Conservation (phyloP, 2,797 vertebrate genomes). For the Myotis myotis region DNA sequence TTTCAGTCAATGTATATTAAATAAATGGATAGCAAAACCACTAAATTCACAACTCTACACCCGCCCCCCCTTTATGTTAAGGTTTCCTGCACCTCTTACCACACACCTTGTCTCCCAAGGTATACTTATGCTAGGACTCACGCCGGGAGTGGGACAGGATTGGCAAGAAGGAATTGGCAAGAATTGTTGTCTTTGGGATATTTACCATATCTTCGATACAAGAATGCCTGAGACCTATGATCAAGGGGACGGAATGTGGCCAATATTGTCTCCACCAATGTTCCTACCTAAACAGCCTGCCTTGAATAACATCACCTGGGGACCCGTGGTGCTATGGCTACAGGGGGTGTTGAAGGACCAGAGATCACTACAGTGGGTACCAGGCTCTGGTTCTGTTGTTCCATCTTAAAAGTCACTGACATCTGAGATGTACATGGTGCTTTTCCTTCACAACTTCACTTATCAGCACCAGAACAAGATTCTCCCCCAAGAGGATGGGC, state of each 20-base stretch:
- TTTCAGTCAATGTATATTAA: not conserved
- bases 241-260: not conserved
- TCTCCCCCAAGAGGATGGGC: conserved; percentile 39
- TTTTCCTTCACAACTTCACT: not conserved
- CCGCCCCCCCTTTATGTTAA: not conserved
- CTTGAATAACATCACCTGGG: not conserved
- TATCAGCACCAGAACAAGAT: not conserved
- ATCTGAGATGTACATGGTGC: not conserved
- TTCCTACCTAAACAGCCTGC: not conserved
- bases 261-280: not conserved
- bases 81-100: not conserved
- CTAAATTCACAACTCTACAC: not conserved
- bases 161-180: not conserved
- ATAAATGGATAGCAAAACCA: not conserved
- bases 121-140: not conserved
- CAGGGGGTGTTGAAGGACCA: not conserved
- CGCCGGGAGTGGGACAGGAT: not conserved
- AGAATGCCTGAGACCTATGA: not conserved
- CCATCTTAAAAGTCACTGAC: not conserved
- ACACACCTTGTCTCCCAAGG: not conserved
- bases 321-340: not conserved
- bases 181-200: not conserved
- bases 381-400: not conserved
- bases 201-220: not conserved
- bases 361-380: not conserved